Percentiles rank a stretch among this genome's conserved stretches.
Conservation (phyloP, 2,113 vertebrate genomes). For the Thinocorus orbignyianus region DNA sequence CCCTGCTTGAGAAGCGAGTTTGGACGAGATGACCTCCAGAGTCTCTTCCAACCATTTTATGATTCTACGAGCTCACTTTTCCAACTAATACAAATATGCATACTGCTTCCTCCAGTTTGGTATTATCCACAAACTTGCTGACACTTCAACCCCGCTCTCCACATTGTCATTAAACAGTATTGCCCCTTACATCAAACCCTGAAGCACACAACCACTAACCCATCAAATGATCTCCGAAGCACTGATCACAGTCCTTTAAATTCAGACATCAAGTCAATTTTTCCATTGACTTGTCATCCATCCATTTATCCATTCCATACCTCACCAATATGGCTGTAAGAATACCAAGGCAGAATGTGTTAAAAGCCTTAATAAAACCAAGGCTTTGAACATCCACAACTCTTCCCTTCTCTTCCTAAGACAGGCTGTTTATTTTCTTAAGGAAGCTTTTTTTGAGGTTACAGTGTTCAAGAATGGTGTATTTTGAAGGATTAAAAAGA, state of each 20-base stretch:
- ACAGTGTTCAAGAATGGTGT: not conserved
- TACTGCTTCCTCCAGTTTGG: not conserved
- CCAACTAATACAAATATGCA: not conserved
- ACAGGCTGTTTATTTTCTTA: not conserved
- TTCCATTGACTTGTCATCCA: not conserved
- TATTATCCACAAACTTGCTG: not conserved
- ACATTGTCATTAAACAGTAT: fast-evolving
- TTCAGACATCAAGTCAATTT: not conserved
- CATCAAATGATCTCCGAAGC: not conserved
- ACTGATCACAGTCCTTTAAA: not conserved
- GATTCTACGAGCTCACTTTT: not conserved
- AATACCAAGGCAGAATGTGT: fast-evolving
- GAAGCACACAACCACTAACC: fast-evolving
- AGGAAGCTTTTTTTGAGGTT: not conserved
- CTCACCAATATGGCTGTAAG: not conserved
- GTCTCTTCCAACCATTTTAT: not conserved
- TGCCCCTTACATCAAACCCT: not conserved
- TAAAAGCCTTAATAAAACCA: not conserved
- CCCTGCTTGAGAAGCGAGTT: not conserved
- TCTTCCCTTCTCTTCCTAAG: not conserved
- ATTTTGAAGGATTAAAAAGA: not conserved
- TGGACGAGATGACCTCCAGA: not conserved
- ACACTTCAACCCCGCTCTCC: not conserved
- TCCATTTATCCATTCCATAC: not conserved
- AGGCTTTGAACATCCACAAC: not conserved